Percentiles rank a stretch among this genome's conserved stretches.
These are phyloP conservation scores for Rostratula benghalensis DNA, from an alignment of 2,113 vertebrate species.

Conservation along the genomic window DNA sequence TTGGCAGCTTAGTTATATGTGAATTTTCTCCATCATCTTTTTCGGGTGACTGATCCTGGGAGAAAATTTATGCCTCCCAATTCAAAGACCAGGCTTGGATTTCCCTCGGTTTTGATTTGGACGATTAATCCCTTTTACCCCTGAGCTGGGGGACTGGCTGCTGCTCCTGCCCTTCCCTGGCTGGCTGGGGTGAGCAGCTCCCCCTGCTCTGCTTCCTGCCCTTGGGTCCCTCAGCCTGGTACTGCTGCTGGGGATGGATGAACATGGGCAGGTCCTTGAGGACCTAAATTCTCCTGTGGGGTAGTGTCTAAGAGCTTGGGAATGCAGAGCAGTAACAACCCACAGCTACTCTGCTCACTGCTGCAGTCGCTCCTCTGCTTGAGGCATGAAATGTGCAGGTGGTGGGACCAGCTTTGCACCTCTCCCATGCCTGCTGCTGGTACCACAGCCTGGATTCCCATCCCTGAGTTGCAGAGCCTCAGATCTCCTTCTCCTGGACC, in stretches of 20 bases:
- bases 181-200: no score
- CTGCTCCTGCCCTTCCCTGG: neutral
- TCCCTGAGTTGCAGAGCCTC: neutral
- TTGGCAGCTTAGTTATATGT: neutral
- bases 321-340: neutral
- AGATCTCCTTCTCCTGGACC: neutral
- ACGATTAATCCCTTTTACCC: neutral
- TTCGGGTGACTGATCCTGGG: neutral
- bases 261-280: neutral
- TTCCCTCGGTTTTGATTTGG: neutral
- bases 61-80: neutral
- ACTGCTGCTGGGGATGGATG: fast-evolving
- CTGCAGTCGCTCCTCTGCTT: neutral
- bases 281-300: neutral
- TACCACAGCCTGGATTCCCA: no score
- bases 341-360: fast-evolving
- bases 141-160: neutral
- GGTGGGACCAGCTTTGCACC: neutral
- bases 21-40: neutral
- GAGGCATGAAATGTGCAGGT: neutral
- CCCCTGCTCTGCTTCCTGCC: neutral
- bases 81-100: neutral
- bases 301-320: neutral
- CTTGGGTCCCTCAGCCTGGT: neutral
- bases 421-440: neutral